Evolutionary conservation across 2,888 invertebrate species (phyloP).

Genomic region (Amphimallon solstitiale): DNA sequence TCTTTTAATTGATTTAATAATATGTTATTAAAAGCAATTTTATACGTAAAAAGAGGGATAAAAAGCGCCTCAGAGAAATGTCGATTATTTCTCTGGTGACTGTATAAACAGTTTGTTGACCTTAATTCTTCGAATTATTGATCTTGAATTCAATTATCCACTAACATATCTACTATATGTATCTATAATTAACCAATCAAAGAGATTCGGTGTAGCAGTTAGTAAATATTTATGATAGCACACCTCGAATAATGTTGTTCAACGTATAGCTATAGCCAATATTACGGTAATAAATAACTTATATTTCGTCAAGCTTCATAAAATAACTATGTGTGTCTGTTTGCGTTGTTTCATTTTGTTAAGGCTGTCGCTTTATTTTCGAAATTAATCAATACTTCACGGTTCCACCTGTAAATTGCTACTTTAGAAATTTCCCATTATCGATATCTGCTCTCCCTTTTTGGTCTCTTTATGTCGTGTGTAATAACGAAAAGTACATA

Average conservation of each 20-base stretch:
- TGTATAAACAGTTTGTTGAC: constrained; percentile 14
- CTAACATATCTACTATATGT: constrained; percentile 8
- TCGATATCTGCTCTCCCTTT: neutral
- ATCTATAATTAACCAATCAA: constrained; percentile 13
- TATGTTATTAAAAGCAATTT: no score
- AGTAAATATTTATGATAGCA: constrained; percentile 4
- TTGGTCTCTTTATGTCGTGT: neutral
- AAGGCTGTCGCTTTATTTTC: no score
- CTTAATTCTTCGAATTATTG: constrained; percentile 13
- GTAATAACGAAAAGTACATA: neutral
- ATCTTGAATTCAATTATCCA: constrained; percentile 20
- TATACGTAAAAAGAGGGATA: no score
- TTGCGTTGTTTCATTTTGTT: no score
- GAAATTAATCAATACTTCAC: no score
- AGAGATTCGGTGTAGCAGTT: neutral
- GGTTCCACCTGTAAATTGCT: no score
- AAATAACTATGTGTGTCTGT: no score
- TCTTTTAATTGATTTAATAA: no score
- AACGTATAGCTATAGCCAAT: neutral
- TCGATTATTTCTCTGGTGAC: no score
- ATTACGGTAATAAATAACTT: no score
- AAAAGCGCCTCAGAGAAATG: no score
- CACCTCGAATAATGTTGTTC: neutral
- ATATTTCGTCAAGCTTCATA: no score
- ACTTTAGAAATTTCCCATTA: neutral